Evolutionary conservation across 2,888 invertebrate species (phyloP), one percentile per base, ranked within the genome.

Genomic region (Andrena bucephala): DNA sequence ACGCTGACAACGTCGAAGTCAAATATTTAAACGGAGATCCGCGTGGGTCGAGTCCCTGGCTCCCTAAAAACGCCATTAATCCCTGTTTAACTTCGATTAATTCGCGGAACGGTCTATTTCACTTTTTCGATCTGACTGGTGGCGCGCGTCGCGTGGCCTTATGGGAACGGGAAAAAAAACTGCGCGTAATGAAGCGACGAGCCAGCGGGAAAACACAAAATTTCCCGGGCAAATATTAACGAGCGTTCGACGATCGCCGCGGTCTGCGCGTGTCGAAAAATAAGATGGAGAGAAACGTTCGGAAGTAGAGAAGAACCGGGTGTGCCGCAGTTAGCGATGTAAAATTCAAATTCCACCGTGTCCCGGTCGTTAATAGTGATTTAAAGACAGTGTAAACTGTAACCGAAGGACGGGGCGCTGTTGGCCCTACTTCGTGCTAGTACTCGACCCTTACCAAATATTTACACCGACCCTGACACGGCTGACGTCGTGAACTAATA

Each of bases 11-110:
- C 81, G 78, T 63, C 85, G 57, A 73, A 76, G 81, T 81, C 85
- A 87, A 88, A 88, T 88, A 88, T 88, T 88, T 88, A 85, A 88
- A 81, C 84, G 77, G 57, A 70, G 74, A 66, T 73, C 76, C 71
- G 72, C 75, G 63, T 20, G 70, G 52, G 10, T 69, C 69, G 76
- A 75, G 68, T 63, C 48, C 42, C 54, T 16, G 42, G 54, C 73
- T 52, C 77, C 70, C 76, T 66, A 85, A 88, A 85, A 88, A 84
- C 77, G 77, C 77, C 79, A 87, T 87, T 88, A 88, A 88, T 83
- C 81, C 80, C 68, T 88, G 85, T 88, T 88, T 88, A 88, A 87
- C 87, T 84, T 80, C 85, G 75, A 85, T 81, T 76, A 79, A 86
- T 84, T 77, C 59, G 63, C 69, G 65, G 71, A 31, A 63, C 85